Evolutionary conservation across 92 coral and sea anemone species (phyloP), one percentile per base, ranked within the genome.

Genomic region (Anthopleura xanthogrammica): DNA sequence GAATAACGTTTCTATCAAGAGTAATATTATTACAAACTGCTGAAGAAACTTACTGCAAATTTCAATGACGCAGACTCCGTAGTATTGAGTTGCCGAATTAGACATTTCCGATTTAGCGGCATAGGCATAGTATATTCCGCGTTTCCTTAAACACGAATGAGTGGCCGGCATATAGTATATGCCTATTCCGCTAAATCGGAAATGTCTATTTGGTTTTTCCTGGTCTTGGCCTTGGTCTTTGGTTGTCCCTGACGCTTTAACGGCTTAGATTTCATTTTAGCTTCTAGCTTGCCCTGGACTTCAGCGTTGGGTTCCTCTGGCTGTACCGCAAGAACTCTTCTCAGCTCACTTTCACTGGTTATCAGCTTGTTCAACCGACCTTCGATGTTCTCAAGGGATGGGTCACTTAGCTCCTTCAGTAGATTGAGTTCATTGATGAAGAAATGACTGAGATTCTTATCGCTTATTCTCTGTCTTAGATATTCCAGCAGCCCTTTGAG

Each of bases 401-500:
- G 55, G 62, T 41, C 77, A 48, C 74, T 46, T 75, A 89, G 50
- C 55, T 79, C 92, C 71, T 78, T 76, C 56, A 89, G 74, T 41
- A 89, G 85, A 56, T 89, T 86, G 79, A 89, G 79, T 5, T 86
- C 80, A 1, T 79, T 43, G 79, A 89, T 89, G 72, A 86, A 89
- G 64, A 77, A 89, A 72, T 83, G 84, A 16, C 80, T 77, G 41
- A 89, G 76, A 5, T 64, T 6, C 23, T 70, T 81, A 9, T 76
- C 89, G 46, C 83, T 60, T 10, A 89, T 72, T 50, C 19, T 77
- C 50, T 79, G 66, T 42, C 41, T 78, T 40, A 89, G 72, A 52
- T 81, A 89, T 7, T 78, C 57, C 40, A 89, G 52, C 65, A 89
- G 64, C 4, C 60, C 85, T 2, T 55, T 36, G 58, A 86, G 82